Evolutionary conservation across 2,888 invertebrate genomes (phyloP).

Genomic region (Drosophila anomalata): DNA sequence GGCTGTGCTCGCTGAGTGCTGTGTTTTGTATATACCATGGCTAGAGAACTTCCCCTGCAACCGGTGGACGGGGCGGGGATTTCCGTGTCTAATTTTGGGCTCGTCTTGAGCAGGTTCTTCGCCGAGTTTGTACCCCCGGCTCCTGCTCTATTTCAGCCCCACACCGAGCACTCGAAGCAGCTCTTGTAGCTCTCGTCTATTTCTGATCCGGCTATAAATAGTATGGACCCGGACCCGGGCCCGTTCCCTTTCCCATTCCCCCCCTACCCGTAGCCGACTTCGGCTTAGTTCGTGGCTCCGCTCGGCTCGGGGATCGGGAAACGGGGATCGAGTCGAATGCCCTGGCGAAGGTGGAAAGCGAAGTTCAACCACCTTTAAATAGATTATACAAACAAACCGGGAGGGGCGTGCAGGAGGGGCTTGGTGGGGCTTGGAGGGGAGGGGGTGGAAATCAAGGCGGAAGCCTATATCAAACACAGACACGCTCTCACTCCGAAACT

Average conservation of each 20-base stretch:
- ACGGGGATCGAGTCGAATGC: slow-evolving; percentile 31
- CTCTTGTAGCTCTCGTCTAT: slow-evolving; percentile 40
- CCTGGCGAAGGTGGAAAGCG: slow-evolving; percentile 26
- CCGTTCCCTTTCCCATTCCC: neutral
- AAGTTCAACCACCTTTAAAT: slow-evolving; percentile 78
- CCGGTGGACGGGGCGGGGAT: slow-evolving; percentile 3
- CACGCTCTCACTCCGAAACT: slow-evolving; percentile 12
- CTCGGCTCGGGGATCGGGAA: slow-evolving; percentile 45
- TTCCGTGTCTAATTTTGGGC: slow-evolving; percentile 31
- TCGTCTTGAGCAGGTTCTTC: slow-evolving; percentile 36
- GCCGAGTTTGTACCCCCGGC: neutral
- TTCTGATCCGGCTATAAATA: slow-evolving; percentile 67
- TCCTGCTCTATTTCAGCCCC: slow-evolving; percentile 29
- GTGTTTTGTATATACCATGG: neutral
- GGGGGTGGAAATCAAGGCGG: slow-evolving; percentile 24
- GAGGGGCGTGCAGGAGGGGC: slow-evolving; percentile 16
- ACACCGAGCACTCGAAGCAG: slow-evolving; percentile 12
- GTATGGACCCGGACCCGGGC: slow-evolving; percentile 10
- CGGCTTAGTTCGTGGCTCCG: slow-evolving; percentile 24
- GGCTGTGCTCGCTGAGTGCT: neutral
- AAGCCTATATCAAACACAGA: slow-evolving; percentile 32
- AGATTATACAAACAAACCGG: slow-evolving; percentile 71
- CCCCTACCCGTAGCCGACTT: slow-evolving; percentile 7
- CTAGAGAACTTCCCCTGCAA: neutral
- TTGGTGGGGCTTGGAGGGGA: slow-evolving; percentile 20